These are phyloP conservation scores for Crotalus adamanteus DNA, from an alignment of 2,797 vertebrate genomes.

Conservation along the genomic window DNA sequence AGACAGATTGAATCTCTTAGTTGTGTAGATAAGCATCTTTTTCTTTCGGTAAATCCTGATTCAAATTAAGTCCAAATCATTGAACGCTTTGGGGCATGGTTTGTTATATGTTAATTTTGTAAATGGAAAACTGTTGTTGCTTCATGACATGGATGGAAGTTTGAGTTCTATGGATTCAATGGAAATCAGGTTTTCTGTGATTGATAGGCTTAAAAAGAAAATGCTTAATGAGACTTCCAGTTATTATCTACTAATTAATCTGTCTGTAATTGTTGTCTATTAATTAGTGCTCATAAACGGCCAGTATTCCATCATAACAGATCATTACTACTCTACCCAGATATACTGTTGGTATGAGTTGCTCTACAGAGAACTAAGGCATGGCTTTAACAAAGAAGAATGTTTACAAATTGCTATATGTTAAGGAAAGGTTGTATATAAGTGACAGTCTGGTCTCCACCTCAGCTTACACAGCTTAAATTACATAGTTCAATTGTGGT, in stretches of 20 bases:
- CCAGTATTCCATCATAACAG: not conserved
- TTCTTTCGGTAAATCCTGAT: conserved; percentile 33
- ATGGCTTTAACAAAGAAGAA: not conserved
- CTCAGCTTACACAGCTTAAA: not conserved
- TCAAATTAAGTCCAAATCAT: not conserved
- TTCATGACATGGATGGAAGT: not conserved
- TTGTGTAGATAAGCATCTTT: conserved; percentile 44
- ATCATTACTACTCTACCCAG: not conserved
- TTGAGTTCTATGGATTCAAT: conserved; percentile 5
- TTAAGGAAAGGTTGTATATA: not conserved
- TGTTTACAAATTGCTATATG: not conserved
- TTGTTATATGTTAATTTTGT: conserved; percentile 1
- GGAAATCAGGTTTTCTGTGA: not conserved
- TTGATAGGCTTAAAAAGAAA: not conserved
- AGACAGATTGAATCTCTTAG: conserved; percentile 55
- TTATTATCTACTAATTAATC: not conserved
- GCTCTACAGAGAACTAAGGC: not conserved
- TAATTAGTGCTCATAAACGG: not conserved
- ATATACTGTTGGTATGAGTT: not conserved
- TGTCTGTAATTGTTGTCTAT: not conserved
- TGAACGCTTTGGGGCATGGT: not conserved
- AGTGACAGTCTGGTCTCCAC: not conserved
- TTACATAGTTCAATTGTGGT: not conserved
- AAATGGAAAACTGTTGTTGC: conserved; percentile 10
- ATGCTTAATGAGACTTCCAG: not conserved